A percentile compares a stretch with the other conserved stretches of the same genome.
Evolutionary conservation across 1,140 invertebrate genomes (phyloP).

Genomic region (Drosophila fuyamai): DNA sequence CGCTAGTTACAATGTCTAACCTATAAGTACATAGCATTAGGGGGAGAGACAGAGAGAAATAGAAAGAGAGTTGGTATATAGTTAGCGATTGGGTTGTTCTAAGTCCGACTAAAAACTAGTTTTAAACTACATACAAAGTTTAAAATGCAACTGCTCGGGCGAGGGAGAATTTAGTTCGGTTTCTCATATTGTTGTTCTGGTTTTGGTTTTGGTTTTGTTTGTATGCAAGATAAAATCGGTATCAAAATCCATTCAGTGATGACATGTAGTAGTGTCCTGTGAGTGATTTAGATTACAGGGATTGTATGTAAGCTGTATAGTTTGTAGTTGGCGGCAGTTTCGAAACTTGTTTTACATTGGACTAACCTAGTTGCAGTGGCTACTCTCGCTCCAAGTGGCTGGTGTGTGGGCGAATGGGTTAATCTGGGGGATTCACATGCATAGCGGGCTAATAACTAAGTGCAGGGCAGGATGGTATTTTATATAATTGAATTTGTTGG

Average conservation of each 20-base stretch:
- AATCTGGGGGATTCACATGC: slow-evolving; percentile 48
- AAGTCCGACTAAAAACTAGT: slow-evolving; percentile 65
- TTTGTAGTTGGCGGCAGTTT: slow-evolving; percentile 55
- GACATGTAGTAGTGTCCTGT: slow-evolving; percentile 34
- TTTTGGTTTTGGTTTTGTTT: slow-evolving; percentile 9
- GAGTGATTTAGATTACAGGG: slow-evolving; percentile 23
- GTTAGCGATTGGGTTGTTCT: slow-evolving; percentile 68
- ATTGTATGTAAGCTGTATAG: slow-evolving; percentile 24
- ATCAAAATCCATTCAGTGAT: slow-evolving; percentile 64
- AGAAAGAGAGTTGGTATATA: slow-evolving; percentile 72
- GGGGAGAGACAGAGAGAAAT: slow-evolving; percentile 75
- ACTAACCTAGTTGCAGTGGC: slow-evolving; percentile 38
- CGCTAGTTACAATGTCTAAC: slow-evolving; percentile 81
- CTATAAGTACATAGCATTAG: slow-evolving; percentile 77
- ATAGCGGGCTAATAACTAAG: slow-evolving; percentile 69
- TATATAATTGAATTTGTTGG: slow-evolving; percentile 27
- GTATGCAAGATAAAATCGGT: slow-evolving; percentile 66
- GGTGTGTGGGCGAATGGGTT: slow-evolving; percentile 16
- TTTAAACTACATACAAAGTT: slow-evolving; percentile 66
- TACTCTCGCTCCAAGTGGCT: slow-evolving; percentile 24
- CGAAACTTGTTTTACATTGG: slow-evolving; percentile 24
- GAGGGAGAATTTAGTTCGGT: slow-evolving; percentile 25
- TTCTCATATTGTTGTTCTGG: slow-evolving; percentile 9
- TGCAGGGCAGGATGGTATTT: slow-evolving; percentile 62
- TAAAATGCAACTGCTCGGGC: slow-evolving; percentile 55